phyloP scores from a whole-genome alignment of 2,113 vertebrate species.

The Vicugna pacos region DNA sequence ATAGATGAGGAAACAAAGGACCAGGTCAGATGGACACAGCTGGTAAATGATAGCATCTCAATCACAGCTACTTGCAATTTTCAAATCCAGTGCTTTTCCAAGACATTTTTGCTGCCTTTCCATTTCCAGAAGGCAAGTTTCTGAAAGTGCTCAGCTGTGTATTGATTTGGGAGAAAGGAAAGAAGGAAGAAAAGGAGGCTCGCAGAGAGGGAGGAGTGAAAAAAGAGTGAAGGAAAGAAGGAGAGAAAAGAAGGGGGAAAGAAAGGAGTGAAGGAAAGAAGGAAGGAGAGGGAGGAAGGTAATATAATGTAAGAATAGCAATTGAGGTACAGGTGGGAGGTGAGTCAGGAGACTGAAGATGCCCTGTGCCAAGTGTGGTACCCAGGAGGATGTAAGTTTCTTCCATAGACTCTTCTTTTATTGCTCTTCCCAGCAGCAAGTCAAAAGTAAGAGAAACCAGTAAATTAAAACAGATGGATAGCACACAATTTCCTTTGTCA shows the following conservation, averaged over 20 bases:
- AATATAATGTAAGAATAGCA: background rate
- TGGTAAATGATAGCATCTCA: background rate
- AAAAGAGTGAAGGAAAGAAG: background rate
- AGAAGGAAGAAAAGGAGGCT: background rate
- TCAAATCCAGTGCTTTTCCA: background rate
- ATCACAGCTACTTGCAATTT: background rate
- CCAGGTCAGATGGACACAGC: background rate
- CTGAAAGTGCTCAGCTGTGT: background rate
- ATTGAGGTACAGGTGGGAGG: too few species aligned
- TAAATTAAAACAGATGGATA: conserved; percentile 6
- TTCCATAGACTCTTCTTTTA: background rate
- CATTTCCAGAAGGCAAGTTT: background rate
- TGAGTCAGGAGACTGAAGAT: background rate
- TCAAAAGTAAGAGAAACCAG: background rate
- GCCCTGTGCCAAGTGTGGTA: background rate
- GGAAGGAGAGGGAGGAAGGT: background rate
- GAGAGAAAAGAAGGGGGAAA: background rate
- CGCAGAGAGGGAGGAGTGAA: background rate
- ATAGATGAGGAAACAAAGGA: background rate
- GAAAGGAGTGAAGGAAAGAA: background rate
- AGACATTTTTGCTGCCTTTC: background rate
- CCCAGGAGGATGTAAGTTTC: background rate
- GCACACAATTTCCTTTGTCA: conserved; percentile 9
- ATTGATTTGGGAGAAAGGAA: background rate
- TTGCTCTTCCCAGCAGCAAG: background rate